These are phyloP conservation scores for Stigmatopora argus DNA, from an alignment of 2,113 vertebrate genomes.

Conservation along the genomic window DNA sequence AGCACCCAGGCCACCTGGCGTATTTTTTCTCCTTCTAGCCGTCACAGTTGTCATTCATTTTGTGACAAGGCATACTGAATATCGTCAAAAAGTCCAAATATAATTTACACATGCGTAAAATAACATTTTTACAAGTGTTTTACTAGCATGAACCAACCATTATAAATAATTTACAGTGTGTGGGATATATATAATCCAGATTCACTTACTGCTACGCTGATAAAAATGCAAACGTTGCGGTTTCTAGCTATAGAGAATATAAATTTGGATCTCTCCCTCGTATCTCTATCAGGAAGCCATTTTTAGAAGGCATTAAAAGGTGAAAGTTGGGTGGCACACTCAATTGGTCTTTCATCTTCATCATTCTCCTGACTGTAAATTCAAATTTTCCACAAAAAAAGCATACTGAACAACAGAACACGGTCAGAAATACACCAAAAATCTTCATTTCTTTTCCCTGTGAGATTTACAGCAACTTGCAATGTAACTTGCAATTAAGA, in stretches of 20 bases:
- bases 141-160: constrained; percentile 14
- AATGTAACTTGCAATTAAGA: neutral
- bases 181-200: constrained; percentile 11
- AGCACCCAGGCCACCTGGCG: constrained; percentile 28
- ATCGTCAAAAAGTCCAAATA: neutral
- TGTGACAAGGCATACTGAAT: constrained; percentile 19
- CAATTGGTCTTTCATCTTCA: constrained; percentile 12
- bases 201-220: constrained; percentile 21
- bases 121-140: neutral
- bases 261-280: constrained; percentile 21
- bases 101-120: neutral
- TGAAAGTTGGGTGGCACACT: constrained; percentile 15
- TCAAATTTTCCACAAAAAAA: constrained; percentile 1
- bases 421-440: constrained; percentile 8
- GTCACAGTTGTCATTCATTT: constrained; percentile 37
- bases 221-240: constrained; percentile 27
- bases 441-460: constrained; percentile 5
- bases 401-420: constrained; percentile 7
- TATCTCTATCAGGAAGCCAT: constrained; percentile 17
- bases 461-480: neutral
- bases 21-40: constrained; percentile 14
- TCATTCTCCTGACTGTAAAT: neutral
- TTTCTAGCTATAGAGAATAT: constrained; percentile 17
- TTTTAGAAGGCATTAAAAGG: constrained; percentile 4
- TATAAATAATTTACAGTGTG: constrained; percentile 26